phyloP scores from a whole-genome alignment of 2,797 vertebrate species.

The Micropoecilia bifurca region DNA sequence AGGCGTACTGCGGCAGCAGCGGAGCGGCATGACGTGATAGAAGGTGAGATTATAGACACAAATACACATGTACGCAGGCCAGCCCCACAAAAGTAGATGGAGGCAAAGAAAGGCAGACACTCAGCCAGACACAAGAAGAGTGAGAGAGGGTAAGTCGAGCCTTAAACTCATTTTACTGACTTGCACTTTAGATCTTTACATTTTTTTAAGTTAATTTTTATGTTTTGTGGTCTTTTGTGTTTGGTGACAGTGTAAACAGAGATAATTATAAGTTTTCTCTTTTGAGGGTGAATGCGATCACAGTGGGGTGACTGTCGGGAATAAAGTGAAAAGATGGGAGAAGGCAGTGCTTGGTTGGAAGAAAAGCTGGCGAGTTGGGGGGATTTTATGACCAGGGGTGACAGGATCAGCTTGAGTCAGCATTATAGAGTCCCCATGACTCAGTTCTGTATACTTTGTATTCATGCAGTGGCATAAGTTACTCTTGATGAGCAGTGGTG shows the following conservation, averaged over 20 bases:
- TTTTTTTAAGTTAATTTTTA: neutral
- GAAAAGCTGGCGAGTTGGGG: constrained; percentile 33
- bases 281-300: neutral
- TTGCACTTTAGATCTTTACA: constrained; percentile 2
- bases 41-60: constrained; percentile 60
- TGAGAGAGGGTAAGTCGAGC: constrained; percentile 59
- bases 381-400: constrained; percentile 52
- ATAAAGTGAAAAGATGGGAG: constrained; percentile 34
- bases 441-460: constrained; percentile 58
- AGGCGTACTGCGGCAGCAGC: constrained; percentile 79
- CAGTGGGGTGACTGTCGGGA: neutral
- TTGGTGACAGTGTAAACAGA: constrained; percentile 1
- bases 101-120: constrained; percentile 43
- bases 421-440: constrained; percentile 51
- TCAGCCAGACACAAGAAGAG: constrained; percentile 39
- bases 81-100: constrained; percentile 55
- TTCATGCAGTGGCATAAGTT: constrained; percentile 14
- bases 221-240: neutral
- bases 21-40: constrained; percentile 74
- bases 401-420: constrained; percentile 74
- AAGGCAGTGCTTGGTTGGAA: constrained; percentile 46
- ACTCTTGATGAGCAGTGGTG: constrained; percentile 19
- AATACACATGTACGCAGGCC: constrained; percentile 53
- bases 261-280: constrained; percentile 11
- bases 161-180: constrained; percentile 16